Percentiles rank a stretch among this genome's conserved stretches.
phyloP scores from a whole-genome alignment of 1,140 invertebrate species.

The Panulirus ornatus region DNA sequence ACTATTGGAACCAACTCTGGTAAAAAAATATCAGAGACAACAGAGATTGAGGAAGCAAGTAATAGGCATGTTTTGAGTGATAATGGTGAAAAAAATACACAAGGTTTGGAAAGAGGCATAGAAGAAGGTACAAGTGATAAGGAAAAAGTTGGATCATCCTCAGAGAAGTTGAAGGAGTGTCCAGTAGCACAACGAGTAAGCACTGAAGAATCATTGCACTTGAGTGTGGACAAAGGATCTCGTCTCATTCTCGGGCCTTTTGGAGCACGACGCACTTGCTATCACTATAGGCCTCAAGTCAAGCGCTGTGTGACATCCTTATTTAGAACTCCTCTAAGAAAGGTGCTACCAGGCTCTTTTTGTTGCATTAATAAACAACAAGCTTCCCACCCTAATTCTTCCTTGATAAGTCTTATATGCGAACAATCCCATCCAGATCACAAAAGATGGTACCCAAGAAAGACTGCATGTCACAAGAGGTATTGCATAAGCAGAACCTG shows the following conservation, averaged over 20 bases:
- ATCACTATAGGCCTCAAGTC: slow-evolving; percentile 72
- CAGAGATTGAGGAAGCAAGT: not conserved
- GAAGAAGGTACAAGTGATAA: not conserved
- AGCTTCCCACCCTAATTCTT: slow-evolving; percentile 10
- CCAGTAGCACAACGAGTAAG: slow-evolving; percentile 24
- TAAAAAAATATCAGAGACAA: not conserved
- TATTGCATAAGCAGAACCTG: slow-evolving; percentile 16
- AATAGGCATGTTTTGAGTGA: not conserved
- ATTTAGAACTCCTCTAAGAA: slow-evolving; percentile 24
- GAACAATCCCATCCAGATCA: slow-evolving; percentile 4
- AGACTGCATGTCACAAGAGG: slow-evolving; percentile 21
- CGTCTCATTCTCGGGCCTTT: slow-evolving; percentile 55
- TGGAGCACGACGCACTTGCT: slow-evolving; percentile 65
- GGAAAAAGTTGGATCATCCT: not conserved
- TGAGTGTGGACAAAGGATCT: slow-evolving; percentile 38
- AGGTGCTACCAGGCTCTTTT: slow-evolving; percentile 38
- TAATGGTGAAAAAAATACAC: not conserved
- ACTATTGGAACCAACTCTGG: not conserved
- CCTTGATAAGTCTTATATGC: slow-evolving; percentile 45
- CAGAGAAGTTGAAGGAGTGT: not conserved
- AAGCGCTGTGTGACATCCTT: slow-evolving; percentile 62
- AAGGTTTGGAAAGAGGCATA: not conserved
- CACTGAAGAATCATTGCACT: slow-evolving; percentile 50
- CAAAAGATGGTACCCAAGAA: slow-evolving; percentile 1
- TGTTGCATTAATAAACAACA: slow-evolving; percentile 40